Conservation (phyloP, 2,797 vertebrate species). For the Leptatherina wallacei region DNA sequence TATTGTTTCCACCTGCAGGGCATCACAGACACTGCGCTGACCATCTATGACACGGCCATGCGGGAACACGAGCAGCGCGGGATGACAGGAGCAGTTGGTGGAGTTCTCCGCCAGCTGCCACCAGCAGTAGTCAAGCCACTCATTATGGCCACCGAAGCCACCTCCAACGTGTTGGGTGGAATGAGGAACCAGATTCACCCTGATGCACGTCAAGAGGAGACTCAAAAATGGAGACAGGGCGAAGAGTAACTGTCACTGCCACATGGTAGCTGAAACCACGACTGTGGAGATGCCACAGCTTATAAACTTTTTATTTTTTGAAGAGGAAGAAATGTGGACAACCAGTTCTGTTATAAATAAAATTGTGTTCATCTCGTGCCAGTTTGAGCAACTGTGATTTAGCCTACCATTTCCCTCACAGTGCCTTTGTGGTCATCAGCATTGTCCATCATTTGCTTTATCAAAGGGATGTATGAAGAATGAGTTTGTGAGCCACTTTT, state of each 20-base stretch:
- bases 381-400: constrained; percentile 62
- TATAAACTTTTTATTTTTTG: neutral
- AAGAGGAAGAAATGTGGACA: constrained; percentile 1
- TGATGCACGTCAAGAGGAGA: constrained; percentile 95
- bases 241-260: constrained; percentile 81
- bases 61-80: constrained; percentile 97
- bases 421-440: constrained; percentile 82
- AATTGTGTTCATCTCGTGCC: constrained; percentile 60
- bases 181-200: constrained; percentile 99
- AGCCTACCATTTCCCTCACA: constrained; percentile 67
- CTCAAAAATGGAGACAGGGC: constrained; percentile 95
- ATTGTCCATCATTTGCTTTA: constrained; percentile 54
- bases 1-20: constrained; percentile 80
- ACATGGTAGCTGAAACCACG: constrained; percentile 27
- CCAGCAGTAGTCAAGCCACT: constrained; percentile 95
- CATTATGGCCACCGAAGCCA: constrained; percentile 97
- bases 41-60: constrained; percentile 95
- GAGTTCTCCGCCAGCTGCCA: constrained; percentile 95
- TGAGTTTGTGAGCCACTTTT: constrained; percentile 47
- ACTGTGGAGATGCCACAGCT: constrained; percentile 38
- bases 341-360: constrained; percentile 62
- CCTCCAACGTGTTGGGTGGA: constrained; percentile 94
- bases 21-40: constrained; percentile 94
- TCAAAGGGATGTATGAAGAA: constrained; percentile 46
- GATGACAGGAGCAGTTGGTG: constrained; percentile 95